Base-by-base conservation (phyloP, 2,113 vertebrate genomes). In the Tetraodon nigroviridis region DNA sequence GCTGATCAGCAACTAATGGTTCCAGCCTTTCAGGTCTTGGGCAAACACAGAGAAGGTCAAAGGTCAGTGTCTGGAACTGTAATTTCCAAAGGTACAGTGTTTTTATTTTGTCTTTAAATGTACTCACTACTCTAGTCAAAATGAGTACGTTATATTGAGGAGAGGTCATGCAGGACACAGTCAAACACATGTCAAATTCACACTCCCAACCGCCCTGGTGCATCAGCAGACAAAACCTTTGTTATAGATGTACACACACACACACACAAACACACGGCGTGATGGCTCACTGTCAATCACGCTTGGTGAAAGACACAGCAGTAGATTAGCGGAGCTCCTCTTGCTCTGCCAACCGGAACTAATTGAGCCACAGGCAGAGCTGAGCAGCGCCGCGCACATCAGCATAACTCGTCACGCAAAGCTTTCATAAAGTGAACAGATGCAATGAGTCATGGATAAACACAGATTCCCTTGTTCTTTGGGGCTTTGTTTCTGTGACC, bases 291-390 rank as follows among this genome's bases (percentile, higher is more conserved):
- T 64, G 74, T 76, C 80, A 60, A 51, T 81, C 78, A 75, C 51
- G 48, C 44, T 42, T 60, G 48, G 68, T 46, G 53, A 20, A 69
- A 65, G 61, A 60, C 42, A 50, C 59, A 45, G 68, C 73, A 77
- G 61, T 69, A 73, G 75, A 79, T 73, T 64, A 76, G 68, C 47
- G 16, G 58, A 79, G 61, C 79, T 76, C 68, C 68, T 75, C 79
- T 27, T 75, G 77, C 52, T 81, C 61, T 48, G 64, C 61, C 84
- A 79, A 58, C 45, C 82, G 72, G 84, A 84, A 86, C 68, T 76
- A 84, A 86, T 55, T 42, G 73, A 76, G 69, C 86, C 63, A 55
- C 45, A 62, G 83, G 81, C 70, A 0, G 64, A 48, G 69, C 60
- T 32, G 53, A 51, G 52, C 61, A 54, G 57, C 52, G 24, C 15